A percentile compares a stretch with the other conserved stretches of the same genome.
These are phyloP conservation scores for Scaptomyza polygonia DNA, from an alignment of 2,888 invertebrate species.

Conservation along the genomic window DNA sequence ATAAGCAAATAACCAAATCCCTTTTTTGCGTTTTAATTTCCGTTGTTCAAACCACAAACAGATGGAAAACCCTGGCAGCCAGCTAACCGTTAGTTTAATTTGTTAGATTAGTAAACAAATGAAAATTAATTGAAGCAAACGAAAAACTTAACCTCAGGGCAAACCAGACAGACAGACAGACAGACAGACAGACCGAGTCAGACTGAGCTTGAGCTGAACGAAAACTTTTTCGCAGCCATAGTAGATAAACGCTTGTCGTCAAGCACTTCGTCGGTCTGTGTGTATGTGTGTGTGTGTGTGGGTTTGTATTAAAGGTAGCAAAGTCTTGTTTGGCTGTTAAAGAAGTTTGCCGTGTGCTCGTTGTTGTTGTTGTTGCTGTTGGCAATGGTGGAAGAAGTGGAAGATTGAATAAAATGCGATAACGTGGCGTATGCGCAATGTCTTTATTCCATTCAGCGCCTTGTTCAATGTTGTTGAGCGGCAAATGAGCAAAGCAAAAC, in stretches of 20 bases:
- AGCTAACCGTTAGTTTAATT: slow-evolving; percentile 79
- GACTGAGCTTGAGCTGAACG: slow-evolving; percentile 8
- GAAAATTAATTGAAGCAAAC: slow-evolving; percentile 82
- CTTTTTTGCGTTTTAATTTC: slow-evolving; percentile 73
- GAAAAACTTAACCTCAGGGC: slow-evolving; percentile 78
- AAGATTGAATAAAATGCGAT: slow-evolving; percentile 16
- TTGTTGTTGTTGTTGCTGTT: not conserved
- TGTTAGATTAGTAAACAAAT: slow-evolving; percentile 82
- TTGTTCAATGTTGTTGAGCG: not conserved
- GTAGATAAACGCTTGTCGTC: slow-evolving; percentile 73
- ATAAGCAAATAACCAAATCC: not conserved
- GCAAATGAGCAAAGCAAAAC: slow-evolving; percentile 50
- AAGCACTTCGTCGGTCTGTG: slow-evolving; percentile 10
- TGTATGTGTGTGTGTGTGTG: slow-evolving; percentile 1
- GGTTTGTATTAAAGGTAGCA: slow-evolving; percentile 47
- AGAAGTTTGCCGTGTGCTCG: slow-evolving; percentile 42
- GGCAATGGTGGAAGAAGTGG: not conserved
- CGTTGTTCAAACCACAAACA: slow-evolving; percentile 31
- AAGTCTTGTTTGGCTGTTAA: slow-evolving; percentile 43
- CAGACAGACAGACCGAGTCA: not conserved
- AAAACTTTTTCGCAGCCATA: slow-evolving; percentile 61
- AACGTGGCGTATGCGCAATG: slow-evolving; percentile 64
- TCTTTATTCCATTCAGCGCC: slow-evolving; percentile 54
- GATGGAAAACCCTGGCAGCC: not conserved
- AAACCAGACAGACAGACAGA: slow-evolving; percentile 15